These are phyloP conservation scores for Phyto melanocephala DNA, from an alignment of 2,888 invertebrate species.

Conservation along the genomic window DNA sequence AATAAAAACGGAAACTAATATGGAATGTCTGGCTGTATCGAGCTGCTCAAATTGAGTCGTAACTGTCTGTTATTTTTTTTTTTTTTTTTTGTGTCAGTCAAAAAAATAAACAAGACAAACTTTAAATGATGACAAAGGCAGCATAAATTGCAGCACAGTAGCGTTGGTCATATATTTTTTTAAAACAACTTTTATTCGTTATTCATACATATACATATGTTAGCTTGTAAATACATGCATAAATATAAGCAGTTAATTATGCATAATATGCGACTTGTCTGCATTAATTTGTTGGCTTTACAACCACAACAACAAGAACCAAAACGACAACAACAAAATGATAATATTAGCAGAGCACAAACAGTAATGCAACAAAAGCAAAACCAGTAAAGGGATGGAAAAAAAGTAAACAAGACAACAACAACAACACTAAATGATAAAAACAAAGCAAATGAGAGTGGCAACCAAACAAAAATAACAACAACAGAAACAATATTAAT, in stretches of 20 bases:
- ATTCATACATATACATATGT: neutral
- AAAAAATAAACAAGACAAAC: neutral
- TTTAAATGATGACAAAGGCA: neutral
- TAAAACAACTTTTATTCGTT: neutral
- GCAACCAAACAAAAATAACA: neutral
- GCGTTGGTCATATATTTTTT: slow-evolving; percentile 29
- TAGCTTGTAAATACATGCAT: slow-evolving; percentile 50
- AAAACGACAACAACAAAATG: slow-evolving; percentile 13
- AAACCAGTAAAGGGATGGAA: neutral
- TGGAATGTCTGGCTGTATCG: neutral
- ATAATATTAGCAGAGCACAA: slow-evolving; percentile 45
- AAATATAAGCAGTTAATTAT: slow-evolving; percentile 76
- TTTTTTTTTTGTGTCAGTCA: too few species aligned
- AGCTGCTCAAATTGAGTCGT: neutral
- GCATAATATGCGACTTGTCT: slow-evolving; percentile 76
- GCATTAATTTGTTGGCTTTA: slow-evolving; percentile 70
- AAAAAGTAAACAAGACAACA: slow-evolving; percentile 16
- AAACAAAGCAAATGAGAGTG: slow-evolving; percentile 52
- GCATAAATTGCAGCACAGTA: slow-evolving; percentile 10
- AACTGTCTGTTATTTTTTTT: slow-evolving; percentile 17
- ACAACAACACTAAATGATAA: slow-evolving; percentile 41
- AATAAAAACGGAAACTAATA: too few species aligned
- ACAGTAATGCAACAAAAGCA: slow-evolving; percentile 41
- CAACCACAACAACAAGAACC: slow-evolving; percentile 36
- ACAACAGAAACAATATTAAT: slow-evolving; percentile 3